Evolutionary conservation across 2,888 invertebrate genomes (phyloP), one percentile per base, ranked within the genome.

Genomic region (Trachelus troglodyta): DNA sequence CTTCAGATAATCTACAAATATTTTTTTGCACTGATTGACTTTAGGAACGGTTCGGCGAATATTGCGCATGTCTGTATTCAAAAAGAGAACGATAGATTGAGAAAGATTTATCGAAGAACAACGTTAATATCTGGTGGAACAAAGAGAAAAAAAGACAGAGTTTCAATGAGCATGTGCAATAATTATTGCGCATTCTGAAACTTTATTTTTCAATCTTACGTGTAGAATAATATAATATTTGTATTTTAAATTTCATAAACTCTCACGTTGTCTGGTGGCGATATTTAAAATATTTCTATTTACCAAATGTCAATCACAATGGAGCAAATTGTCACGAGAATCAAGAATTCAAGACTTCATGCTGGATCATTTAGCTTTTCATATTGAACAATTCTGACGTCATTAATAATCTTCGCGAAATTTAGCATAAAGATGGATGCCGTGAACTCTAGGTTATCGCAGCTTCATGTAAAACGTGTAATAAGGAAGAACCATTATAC

Each of bases 401-500:
- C 23, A 56, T 56, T 23, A 56, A 9, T 56, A 56, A 56, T 56
- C 56, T 4, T 23, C 23, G 56, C 23, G 56, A 56, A 23, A 56
- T 56, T 56, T 56, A 9, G 23, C 23, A 9, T 56, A 56, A 23
- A 56, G 1, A 23, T 56, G 56, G 23, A 23, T 56, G 9, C 56
- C 56, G 23, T 23, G 23, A 56, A 56, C 56, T 56, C 9, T 56
- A 56, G 56, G 15, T 56, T 56, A 23, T 56, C 23, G 23, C 23
- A 23, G 56, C 9, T 23, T 56, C 9, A 6, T 56, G 56, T 56
- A 56, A 56, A 56, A 56, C 56, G 9, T 56, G 56, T 56, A 56
- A 56, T 56, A 56, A 56, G 56, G 23, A 56, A 56, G 9, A 56
- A 56, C 23, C 56, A 23, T 76, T 84, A 88, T 88, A 89, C 86